These are phyloP conservation scores for Ochotona curzoniae DNA, from an alignment of 2,113 vertebrate species.

Conservation along the genomic window DNA sequence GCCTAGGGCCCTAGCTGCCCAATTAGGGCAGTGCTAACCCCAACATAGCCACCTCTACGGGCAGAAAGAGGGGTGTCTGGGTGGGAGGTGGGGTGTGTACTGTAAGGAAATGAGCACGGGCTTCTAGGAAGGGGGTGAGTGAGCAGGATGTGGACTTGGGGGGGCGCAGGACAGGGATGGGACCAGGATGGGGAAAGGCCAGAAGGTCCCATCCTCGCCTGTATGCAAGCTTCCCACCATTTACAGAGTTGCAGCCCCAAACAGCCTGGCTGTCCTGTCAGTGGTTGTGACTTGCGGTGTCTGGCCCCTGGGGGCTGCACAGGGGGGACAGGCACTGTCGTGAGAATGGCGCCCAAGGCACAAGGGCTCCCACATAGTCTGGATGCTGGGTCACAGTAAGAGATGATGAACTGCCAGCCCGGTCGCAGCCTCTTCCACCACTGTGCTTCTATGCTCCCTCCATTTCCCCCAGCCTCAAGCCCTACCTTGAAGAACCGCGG, in stretches of 20 bases:
- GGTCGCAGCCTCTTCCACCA: not conserved
- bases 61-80: too few relatives aligned
- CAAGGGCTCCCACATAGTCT: too few relatives aligned
- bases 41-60: too few relatives aligned
- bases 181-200: not conserved
- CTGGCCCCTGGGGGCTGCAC: not conserved
- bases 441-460: not conserved
- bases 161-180: too few relatives aligned
- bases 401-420: not conserved
- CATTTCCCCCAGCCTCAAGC: not conserved
- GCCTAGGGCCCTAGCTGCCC: too few relatives aligned
- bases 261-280: not conserved
- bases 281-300: not conserved
- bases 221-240: rapidly evolving
- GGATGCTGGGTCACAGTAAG: too few relatives aligned
- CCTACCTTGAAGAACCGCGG: not conserved
- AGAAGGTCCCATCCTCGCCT: not conserved
- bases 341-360: not conserved
- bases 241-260: not conserved
- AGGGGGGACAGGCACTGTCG: not conserved
- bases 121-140: not conserved
- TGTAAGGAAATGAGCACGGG: not conserved
- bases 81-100: not conserved
- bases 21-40: too few relatives aligned
- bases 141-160: not conserved